A percentile compares a stretch with the other conserved stretches of the same genome.
Conservation (phyloP, 2,888 invertebrate genomes). For the Drosophila cracens region DNA sequence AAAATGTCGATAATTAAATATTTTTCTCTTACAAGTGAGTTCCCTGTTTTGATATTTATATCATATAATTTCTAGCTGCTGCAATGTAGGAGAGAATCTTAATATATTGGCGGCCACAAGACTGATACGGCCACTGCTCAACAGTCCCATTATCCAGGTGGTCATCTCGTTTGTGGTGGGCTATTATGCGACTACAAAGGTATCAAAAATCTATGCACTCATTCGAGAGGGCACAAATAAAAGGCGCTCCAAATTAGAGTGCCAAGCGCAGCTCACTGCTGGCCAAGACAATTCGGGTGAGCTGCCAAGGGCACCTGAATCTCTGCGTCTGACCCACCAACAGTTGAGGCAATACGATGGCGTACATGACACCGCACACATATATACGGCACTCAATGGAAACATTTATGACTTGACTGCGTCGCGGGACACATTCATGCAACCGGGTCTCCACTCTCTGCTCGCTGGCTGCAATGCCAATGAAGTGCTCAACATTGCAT, state of each 20-base stretch:
- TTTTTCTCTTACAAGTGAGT: slow-evolving; percentile 49
- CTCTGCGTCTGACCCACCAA: slow-evolving; percentile 30
- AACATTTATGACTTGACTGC: slow-evolving; percentile 64
- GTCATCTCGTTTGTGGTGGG: slow-evolving; percentile 62
- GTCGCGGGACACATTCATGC: slow-evolving; percentile 30
- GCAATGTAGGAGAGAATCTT: slow-evolving; percentile 5
- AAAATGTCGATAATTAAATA: slow-evolving; percentile 31
- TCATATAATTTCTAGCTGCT: accelerated
- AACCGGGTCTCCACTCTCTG: slow-evolving; percentile 44
- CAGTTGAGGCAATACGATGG: slow-evolving; percentile 54
- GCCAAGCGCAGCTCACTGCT: background rate
- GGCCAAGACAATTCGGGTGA: background rate
- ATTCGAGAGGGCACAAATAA: background rate
- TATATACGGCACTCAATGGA: slow-evolving; percentile 71
- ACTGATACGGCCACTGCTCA: slow-evolving; percentile 42
- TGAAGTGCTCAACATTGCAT: slow-evolving; percentile 53
- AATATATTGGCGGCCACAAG: slow-evolving; percentile 25
- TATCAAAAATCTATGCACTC: slow-evolving; percentile 30
- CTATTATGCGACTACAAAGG: slow-evolving; percentile 62
- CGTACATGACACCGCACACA: slow-evolving; percentile 25
- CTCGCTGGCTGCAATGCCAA: slow-evolving; percentile 71
- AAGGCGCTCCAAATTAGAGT: background rate
- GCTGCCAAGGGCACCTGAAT: background rate
- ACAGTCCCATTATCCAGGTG: slow-evolving; percentile 51
- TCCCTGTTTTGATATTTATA: accelerated